Percentiles rank a stretch among this genome's conserved stretches.
phyloP scores from a whole-genome alignment of 2,888 invertebrate species.

The Melinaea marsaeus region DNA sequence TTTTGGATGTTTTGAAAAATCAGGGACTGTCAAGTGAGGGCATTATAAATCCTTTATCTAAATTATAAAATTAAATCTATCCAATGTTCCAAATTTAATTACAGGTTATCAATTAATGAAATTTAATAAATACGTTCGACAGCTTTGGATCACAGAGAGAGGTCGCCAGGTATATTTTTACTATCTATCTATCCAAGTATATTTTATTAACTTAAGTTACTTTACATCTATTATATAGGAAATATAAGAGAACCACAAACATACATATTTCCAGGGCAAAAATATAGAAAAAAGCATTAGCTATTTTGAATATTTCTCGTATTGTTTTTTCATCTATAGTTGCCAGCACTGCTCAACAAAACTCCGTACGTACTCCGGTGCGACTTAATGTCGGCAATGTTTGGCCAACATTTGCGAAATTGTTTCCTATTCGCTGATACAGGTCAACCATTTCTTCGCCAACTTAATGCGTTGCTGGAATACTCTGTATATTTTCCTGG shows the following conservation, averaged over 20 bases:
- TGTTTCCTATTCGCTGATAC: conserved; percentile 73
- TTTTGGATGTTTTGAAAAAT: conserved; percentile 63
- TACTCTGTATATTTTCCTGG: conserved; percentile 73
- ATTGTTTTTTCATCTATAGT: conserved; percentile 36
- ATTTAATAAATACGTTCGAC: conserved; percentile 68
- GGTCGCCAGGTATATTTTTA: conserved; percentile 61
- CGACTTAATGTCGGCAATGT: conserved; percentile 73
- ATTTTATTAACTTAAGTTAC: background rate
- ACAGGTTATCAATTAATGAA: conserved; percentile 68
- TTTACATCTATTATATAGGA: no score
- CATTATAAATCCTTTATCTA: background rate
- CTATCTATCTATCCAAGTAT: background rate
- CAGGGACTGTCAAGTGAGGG: conserved; percentile 65
- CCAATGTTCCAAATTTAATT: conserved; percentile 25
- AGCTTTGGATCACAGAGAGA: conserved; percentile 72
- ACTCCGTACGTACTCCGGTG: conserved; percentile 70
- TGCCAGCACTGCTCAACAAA: conserved; percentile 57
- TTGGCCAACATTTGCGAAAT: conserved; percentile 68
- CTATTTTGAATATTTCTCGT: no score
- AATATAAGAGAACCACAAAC: no score
- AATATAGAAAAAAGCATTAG: background rate
- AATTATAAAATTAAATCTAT: background rate
- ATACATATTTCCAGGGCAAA: background rate
- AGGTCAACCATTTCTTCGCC: conserved; percentile 69
- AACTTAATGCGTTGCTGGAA: conserved; percentile 65